phyloP scores from a whole-genome alignment of 2,113 vertebrate species.

The Cichladusa arquata region DNA sequence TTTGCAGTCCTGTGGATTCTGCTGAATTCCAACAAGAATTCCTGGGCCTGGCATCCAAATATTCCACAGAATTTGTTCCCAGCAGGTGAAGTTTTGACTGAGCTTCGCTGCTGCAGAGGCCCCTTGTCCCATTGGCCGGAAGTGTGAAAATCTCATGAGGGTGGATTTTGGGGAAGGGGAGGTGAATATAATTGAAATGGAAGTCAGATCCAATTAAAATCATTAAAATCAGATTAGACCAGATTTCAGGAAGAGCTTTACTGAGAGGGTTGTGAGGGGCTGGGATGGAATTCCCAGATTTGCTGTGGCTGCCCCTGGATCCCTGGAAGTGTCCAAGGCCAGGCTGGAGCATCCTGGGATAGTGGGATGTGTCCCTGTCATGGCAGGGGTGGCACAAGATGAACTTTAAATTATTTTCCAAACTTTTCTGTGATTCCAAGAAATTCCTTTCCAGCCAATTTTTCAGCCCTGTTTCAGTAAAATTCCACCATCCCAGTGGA shows the following conservation, averaged over 20 bases:
- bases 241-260: not conserved
- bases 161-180: not conserved
- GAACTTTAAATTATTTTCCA: not conserved
- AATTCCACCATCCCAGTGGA: not conserved
- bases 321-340: not conserved
- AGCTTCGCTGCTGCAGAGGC: not conserved
- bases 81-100: not conserved
- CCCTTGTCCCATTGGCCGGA: not conserved
- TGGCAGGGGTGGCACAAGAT: rapidly evolving
- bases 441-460: not conserved
- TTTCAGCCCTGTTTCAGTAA: not conserved
- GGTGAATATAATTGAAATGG: not conserved
- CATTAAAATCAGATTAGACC: rapidly evolving
- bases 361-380: rapidly evolving
- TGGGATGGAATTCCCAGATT: not conserved
- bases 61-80: not conserved
- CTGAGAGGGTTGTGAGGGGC: not conserved
- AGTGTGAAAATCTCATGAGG: rapidly evolving
- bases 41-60: not conserved
- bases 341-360: rapidly evolving
- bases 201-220: not conserved
- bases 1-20: rapidly evolving
- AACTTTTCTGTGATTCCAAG: not conserved
- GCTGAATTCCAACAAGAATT: not conserved
- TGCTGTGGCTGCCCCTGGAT: not conserved